Conservation (phyloP, 2,888 invertebrate genomes). For the Chironomus tentans region DNA sequence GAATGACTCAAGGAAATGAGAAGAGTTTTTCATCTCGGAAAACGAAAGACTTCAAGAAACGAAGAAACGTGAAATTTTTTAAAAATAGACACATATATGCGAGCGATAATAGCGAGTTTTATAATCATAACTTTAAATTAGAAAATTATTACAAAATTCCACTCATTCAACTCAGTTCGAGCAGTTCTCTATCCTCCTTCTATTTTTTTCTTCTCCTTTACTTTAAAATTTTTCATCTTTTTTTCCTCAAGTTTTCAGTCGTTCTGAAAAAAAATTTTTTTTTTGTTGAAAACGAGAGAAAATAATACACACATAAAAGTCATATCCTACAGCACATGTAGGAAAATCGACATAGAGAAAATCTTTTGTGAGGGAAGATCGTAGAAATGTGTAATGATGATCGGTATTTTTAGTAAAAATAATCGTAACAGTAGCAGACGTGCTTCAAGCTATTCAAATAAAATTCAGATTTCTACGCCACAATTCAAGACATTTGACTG, state of each 20-base stretch:
- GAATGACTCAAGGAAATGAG: background rate
- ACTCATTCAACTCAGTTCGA: no score
- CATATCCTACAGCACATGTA: background rate
- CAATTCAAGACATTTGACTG: slow-evolving; percentile 1
- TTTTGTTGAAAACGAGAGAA: no score
- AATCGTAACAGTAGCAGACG: slow-evolving; percentile 13
- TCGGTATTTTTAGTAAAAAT: slow-evolving; percentile 14
- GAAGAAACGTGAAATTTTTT: background rate
- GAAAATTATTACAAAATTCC: no score
- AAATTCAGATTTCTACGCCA: slow-evolving; percentile 17
- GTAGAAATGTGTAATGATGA: slow-evolving; percentile 2
- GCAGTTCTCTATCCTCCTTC: no score
- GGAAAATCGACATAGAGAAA: background rate
- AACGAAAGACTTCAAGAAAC: background rate
- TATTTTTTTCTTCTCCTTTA: no score
- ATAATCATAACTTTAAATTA: no score
- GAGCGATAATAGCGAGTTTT: no score
- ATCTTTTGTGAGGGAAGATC: background rate
- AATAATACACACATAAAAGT: no score
- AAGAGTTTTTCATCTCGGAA: background rate
- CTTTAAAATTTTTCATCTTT: no score
- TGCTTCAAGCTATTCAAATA: background rate
- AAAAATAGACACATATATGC: no score
- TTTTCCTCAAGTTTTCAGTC: no score
- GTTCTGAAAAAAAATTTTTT: no score